These are phyloP conservation scores for Mythimna albipuncta DNA, from an alignment of 2,888 invertebrate genomes.

Conservation along the genomic window DNA sequence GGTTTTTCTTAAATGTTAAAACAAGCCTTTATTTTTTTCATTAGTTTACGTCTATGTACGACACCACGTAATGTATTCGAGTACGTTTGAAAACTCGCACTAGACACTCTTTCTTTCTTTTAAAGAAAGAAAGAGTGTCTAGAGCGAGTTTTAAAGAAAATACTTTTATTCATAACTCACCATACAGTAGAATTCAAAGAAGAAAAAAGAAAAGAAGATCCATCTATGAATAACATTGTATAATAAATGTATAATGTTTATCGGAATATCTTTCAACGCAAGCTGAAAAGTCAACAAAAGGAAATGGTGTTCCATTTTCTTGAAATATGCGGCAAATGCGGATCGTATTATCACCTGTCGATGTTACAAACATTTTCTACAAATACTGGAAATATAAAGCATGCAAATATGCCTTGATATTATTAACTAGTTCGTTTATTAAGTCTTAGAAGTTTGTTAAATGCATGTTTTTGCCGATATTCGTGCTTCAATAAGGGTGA, in stretches of 20 bases:
- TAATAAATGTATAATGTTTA: slow-evolving; percentile 21
- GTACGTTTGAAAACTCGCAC: no score
- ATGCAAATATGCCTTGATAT: not conserved
- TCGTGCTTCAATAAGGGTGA: not conserved
- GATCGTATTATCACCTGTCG: slow-evolving; percentile 32
- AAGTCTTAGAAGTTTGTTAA: not conserved
- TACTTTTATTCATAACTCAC: no score
- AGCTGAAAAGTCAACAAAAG: slow-evolving; percentile 29
- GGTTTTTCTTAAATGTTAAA: no score
- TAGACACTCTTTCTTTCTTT: not conserved
- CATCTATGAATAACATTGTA: slow-evolving; percentile 10
- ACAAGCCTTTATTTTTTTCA: no score
- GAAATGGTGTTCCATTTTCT: slow-evolving; percentile 41
- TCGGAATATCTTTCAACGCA: slow-evolving; percentile 26
- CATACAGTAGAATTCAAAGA: no score
- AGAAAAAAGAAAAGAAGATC: no score
- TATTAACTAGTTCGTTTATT: not conserved
- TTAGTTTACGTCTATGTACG: no score
- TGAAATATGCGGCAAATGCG: slow-evolving; percentile 33
- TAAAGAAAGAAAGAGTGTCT: no score
- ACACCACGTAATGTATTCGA: no score
- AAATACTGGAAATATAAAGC: not conserved
- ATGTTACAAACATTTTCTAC: slow-evolving; percentile 15
- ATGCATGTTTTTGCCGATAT: not conserved
- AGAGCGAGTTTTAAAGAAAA: no score